These are phyloP conservation scores for Aegithalos caudatus DNA, from an alignment of 2,113 vertebrate genomes.

Conservation along the genomic window DNA sequence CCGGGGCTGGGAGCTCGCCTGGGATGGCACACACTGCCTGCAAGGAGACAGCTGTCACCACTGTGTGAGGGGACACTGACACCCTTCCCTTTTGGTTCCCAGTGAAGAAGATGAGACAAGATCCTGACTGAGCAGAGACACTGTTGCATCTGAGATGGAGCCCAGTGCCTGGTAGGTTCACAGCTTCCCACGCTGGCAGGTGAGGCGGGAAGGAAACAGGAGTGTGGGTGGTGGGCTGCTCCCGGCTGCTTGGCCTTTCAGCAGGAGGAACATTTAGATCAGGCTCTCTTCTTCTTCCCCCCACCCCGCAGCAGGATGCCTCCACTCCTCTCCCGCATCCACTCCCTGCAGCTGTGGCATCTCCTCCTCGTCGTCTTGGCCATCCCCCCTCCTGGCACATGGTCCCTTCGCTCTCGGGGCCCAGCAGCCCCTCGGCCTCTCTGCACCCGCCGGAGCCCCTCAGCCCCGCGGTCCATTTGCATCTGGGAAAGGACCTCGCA, in stretches of 20 bases:
- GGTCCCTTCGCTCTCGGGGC: constrained; percentile 63
- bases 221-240: not conserved
- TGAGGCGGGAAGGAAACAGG: not conserved
- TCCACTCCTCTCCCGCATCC: constrained; percentile 59
- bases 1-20: not conserved
- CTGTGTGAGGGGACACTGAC: not conserved
- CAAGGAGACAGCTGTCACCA: fast-evolving
- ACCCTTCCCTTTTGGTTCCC: not conserved
- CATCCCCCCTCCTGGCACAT: constrained; percentile 53
- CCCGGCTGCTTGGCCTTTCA: not conserved
- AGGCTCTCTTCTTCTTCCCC: not conserved
- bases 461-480: constrained; percentile 62
- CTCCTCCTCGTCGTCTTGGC: constrained; percentile 65
- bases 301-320: constrained; percentile 43
- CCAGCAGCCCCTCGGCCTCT: constrained; percentile 66
- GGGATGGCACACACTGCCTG: not conserved
- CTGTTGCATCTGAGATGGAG: constrained; percentile 62
- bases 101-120: constrained; percentile 75
- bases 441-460: constrained; percentile 72
- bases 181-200: not conserved
- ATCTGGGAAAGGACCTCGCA: constrained; percentile 73
- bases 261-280: not conserved
- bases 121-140: constrained; percentile 47
- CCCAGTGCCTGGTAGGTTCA: constrained; percentile 72
- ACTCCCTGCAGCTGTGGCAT: constrained; percentile 71